Base-by-base conservation (phyloP, 2,113 vertebrate species). In the Thermophis baileyi region DNA sequence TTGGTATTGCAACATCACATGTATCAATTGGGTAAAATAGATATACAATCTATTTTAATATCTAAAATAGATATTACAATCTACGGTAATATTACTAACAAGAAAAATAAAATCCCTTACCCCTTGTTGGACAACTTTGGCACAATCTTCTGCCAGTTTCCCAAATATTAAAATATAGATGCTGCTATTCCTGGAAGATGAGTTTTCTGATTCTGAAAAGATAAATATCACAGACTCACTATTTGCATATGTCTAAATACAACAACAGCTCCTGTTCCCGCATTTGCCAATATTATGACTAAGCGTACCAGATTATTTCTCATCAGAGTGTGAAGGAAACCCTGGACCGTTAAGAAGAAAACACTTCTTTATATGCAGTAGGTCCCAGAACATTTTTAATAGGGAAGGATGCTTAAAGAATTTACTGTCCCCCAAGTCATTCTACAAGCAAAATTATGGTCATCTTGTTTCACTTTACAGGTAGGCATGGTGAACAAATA, bases 71-170 rank as follows among this genome's bases (percentile, higher is more conserved):
- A 40, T n/a, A 49, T 87, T n/a, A 44, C 44, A 57, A n/a, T 9
- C 30, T 35, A 55, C n/a, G 57, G 35, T 14, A 35, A 81, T 86
- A 57, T 47, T 20, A 91, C 40, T 90, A 93, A 16, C 40, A 89
- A 87, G 8, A 90, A 47, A 35, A 90, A 44, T 60, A 85, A 50
- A 95, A 60, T 54, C 35, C 86, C 44, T 97, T 97, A 97, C 97
- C 96, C 96, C 96, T 89, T 93, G n/a, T 25, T 0, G 91, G 89
- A 95, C 86, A 95, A 96, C n/a, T 93, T 93, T 95, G 57, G 94
- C 95, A 96, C 96, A 97, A 14, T 97, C 95, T 27, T 96, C 93
- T 93, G 97, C 97, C 97, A 97, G 94, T 93, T 97, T 97, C 95
- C 97, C 97, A 63, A 97, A 96, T 93, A 98, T 94, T 85, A 96